Base-by-base conservation (phyloP, 2,797 vertebrate species). In the Hydrolagus colliei region DNA sequence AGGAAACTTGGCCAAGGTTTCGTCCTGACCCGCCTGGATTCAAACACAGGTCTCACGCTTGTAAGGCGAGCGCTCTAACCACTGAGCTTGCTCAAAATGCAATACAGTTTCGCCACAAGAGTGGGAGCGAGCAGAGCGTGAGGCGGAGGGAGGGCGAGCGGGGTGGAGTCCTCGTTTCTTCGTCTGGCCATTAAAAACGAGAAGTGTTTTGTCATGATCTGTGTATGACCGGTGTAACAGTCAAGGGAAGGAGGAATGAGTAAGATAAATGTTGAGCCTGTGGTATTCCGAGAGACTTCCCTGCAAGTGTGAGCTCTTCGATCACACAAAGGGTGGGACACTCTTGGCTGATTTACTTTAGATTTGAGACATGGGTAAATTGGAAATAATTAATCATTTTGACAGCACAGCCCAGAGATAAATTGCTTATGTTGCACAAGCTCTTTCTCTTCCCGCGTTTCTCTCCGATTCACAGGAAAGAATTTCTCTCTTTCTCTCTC, bases 341-440 rank as follows among this genome's bases (percentile, higher is more conserved):
- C 88, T 89, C 92, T 87, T 90, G 89, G 88, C 91, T 91, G 93
- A 94, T 95, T 93, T 93, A 90, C 93, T 94, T 92, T 90, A 92
- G 92, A 94, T 93, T 92, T 92, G 91, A 94, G 93, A 91, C 35
- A 85, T 87, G 89, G 92, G 88, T 92, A 93, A 94, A 96, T 93
- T 95, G 93, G 91, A 94, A 94, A 93, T 90, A 92, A 92, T 95
- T 93, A 95, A 95, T 96, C 94, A 96, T 92, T 93, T 91, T 94
- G 93, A 91, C 89, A 93, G 88, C 87, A 86, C 86, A 90, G 90
- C 72, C 79, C 0, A 94, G 63, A 95, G 94, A 96, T 94, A 92
- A 92, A 95, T 95, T 92, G 92, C 94, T 92, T 90, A 88, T 86
- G 88, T 92, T 94, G 93, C 91, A 91, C 89, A 27, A 89, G 86